A percentile compares a stretch with the other conserved stretches of the same genome.
These are phyloP conservation scores for Rhinogobio ventralis DNA, from an alignment of 2,797 vertebrate species.

Conservation along the genomic window DNA sequence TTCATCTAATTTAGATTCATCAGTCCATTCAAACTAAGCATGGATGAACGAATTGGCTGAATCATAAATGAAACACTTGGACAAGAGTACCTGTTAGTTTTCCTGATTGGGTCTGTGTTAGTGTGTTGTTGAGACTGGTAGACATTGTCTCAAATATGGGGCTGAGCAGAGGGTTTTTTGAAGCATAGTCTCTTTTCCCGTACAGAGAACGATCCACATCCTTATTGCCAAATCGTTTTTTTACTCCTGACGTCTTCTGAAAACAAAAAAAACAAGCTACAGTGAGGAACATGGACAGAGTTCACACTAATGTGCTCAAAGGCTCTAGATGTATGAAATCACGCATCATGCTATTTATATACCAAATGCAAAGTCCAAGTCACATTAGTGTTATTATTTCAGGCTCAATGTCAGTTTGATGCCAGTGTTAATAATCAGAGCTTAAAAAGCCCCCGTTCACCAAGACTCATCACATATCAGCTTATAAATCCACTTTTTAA, in stretches of 20 bases:
- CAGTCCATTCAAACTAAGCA: neutral
- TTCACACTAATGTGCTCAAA: constrained; percentile 4
- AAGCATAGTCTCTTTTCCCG: constrained; percentile 75
- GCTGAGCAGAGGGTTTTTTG: constrained; percentile 78
- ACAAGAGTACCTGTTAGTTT: constrained; percentile 34
- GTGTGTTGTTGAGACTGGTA: constrained; percentile 50
- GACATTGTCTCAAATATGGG: constrained; percentile 74
- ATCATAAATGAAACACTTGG: neutral
- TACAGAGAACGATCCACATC: constrained; percentile 78
- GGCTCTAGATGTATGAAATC: neutral
- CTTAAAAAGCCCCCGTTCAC: constrained; percentile 25
- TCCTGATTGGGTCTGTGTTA: constrained; percentile 38
- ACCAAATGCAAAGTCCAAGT: neutral
- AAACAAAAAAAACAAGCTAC: neutral
- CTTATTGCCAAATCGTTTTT: constrained; percentile 69
- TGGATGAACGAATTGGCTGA: neutral
- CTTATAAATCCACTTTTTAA: constrained; percentile 27
- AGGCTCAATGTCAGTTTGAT: constrained; percentile 32
- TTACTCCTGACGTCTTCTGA: constrained; percentile 36
- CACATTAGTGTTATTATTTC: constrained; percentile 23
- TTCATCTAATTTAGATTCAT: no score
- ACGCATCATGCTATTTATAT: neutral
- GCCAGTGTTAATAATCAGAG: constrained; percentile 16
- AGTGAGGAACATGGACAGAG: constrained; percentile 1
- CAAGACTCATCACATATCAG: constrained; percentile 28